These are phyloP conservation scores for Emydocephalus ijimae DNA, from an alignment of 2,113 vertebrate species.

Conservation along the genomic window DNA sequence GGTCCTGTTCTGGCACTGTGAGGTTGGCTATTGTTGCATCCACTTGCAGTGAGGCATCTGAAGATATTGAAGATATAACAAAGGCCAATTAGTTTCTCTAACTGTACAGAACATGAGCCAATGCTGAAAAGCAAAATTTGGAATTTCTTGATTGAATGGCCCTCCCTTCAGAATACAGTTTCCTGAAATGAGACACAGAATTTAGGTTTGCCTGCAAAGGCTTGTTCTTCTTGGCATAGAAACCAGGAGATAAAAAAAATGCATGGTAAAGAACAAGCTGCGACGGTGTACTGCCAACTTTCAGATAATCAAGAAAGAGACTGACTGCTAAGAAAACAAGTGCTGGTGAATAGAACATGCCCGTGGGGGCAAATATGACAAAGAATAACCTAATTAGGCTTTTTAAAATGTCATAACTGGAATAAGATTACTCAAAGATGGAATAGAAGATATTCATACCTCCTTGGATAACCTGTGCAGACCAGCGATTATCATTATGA, in stretches of 20 bases:
- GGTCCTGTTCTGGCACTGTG: constrained; percentile 79
- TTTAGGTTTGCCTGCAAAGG: background rate
- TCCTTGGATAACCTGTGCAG: background rate
- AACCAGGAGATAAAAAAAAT: background rate
- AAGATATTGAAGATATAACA: background rate
- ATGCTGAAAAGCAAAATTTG: background rate
- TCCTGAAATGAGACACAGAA: background rate
- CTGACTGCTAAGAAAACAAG: background rate
- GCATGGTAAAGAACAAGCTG: background rate
- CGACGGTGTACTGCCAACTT: background rate
- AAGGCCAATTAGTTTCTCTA: background rate
- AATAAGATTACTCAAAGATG: background rate
- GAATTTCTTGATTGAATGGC: background rate
- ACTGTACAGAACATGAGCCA: background rate
- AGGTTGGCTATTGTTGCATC: constrained; percentile 84
- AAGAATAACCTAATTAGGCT: background rate
- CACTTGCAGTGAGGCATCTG: constrained; percentile 87
- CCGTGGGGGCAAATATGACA: background rate
- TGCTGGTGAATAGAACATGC: background rate
- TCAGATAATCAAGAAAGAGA: background rate
- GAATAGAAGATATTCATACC: background rate
- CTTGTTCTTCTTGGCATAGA: background rate
- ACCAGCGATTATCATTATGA: background rate
- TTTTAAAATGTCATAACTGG: background rate
- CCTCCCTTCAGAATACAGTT: background rate